Percentiles rank a stretch among this genome's conserved stretches.
Evolutionary conservation across 2,888 invertebrate species (phyloP).

Genomic region (Hemistola chrysoprasaria): DNA sequence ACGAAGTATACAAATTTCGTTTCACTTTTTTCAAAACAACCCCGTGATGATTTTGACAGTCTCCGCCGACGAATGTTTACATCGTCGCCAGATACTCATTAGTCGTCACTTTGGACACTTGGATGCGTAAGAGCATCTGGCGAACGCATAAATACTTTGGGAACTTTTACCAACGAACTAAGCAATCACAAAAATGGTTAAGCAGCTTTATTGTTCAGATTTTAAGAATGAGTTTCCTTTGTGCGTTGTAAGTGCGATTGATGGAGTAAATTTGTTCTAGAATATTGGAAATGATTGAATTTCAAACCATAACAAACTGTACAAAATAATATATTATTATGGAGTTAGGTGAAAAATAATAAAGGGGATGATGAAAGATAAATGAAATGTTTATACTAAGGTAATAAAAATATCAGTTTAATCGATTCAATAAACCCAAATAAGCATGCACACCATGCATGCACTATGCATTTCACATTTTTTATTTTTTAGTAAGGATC

Average conservation of each 20-base stretch:
- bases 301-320: slow-evolving; percentile 46
- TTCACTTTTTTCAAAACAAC: slow-evolving; percentile 44
- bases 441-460: too few species aligned
- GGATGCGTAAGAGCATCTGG: slow-evolving; percentile 65
- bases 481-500: too few species aligned
- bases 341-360: too few species aligned
- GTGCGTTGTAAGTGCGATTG: too few species aligned
- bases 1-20: slow-evolving; percentile 43
- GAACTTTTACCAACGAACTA: slow-evolving; percentile 13
- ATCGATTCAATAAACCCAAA: too few species aligned
- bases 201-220: not conserved
- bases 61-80: slow-evolving; percentile 65
- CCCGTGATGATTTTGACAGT: slow-evolving; percentile 69
- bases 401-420: too few species aligned
- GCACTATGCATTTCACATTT: too few species aligned
- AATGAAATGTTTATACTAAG: too few species aligned
- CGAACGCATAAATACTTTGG: slow-evolving; percentile 47
- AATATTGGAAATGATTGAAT: slow-evolving; percentile 56
- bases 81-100: slow-evolving; percentile 75
- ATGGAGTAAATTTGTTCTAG: slow-evolving; percentile 11
- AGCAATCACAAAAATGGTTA: not conserved
- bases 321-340: slow-evolving; percentile 16
- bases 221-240: too few species aligned
- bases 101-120: slow-evolving; percentile 58
- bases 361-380: slow-evolving; percentile 20